Evolutionary conservation across 1,140 invertebrate species (phyloP), one percentile per base, ranked within the genome.

Genomic region (Vanessa atalanta): DNA sequence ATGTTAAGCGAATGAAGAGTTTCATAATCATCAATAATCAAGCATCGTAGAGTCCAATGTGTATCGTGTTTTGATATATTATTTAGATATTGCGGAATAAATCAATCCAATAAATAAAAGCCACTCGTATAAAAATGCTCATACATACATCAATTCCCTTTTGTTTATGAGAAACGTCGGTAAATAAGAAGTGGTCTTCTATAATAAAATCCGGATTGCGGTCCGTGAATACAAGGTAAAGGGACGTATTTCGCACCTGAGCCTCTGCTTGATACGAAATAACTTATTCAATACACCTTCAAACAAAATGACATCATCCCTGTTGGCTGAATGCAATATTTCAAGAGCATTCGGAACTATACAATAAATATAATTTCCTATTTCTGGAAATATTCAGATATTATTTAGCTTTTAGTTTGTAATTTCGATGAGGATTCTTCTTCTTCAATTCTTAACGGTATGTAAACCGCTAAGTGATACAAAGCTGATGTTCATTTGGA

Each of bases 231-330:
- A 50, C 60, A 61, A 67, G 48, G 67, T 63, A 69, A 70, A 61
- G 26, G 53, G 63, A 43, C 47, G 72, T 72, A 67, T 73, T 53
- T 51, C 48, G 67, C 73, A 75, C 66, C 73, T 75, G 73, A 64
- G 60, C 66, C 15, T 14, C 65, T 26, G 37, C 53, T 26, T 48
- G 51, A 70, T 60, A 70, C 43, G 47, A 60, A 74, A 74, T 74
- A 68, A 74, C 61, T 74, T 69, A 70, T 74, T 74, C 72, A 69
- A 68, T 64, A 31, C 60, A 53, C 60, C 48, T 66, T 66, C 66
- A 50, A 70, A 63, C 23, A 61, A 60, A 61, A 60, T 61, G 15
- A 63, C 53, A 69, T 65, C 48, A 16, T 65, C 65, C 7, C 47
- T 14, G 23, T 66, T 66, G 15, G 13, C 51, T 37, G 26, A 43